These are phyloP conservation scores for Elephas maximus DNA, from an alignment of 2,113 vertebrate species.

Conservation along the genomic window DNA sequence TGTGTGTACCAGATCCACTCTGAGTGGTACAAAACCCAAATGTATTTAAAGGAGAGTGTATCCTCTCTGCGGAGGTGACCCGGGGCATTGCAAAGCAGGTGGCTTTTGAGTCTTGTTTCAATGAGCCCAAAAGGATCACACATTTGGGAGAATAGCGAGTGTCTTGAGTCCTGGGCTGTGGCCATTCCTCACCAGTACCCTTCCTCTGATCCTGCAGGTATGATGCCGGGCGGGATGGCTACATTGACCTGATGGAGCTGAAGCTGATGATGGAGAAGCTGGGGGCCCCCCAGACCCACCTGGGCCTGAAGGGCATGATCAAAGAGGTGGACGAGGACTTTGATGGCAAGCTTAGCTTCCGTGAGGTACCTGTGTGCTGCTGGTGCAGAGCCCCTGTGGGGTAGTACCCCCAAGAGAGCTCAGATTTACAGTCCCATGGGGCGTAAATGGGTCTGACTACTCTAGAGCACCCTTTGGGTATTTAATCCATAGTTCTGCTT, in stretches of 20 bases:
- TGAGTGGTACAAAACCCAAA: not conserved
- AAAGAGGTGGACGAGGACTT: conserved; percentile 92
- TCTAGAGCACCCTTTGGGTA: not conserved
- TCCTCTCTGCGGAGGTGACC: not conserved
- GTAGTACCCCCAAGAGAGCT: rapidly evolving
- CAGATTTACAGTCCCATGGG: not conserved
- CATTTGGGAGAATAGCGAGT: rapidly evolving
- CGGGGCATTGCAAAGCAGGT: not conserved
- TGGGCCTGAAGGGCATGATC: conserved; percentile 91
- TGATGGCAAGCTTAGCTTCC: conserved; percentile 90
- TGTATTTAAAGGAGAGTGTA: not conserved
- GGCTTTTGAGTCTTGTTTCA: not conserved
- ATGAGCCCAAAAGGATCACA: not conserved
- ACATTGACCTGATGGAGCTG: conserved; percentile 91
- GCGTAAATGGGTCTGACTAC: not conserved
- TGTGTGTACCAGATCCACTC: rapidly evolving
- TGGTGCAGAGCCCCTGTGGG: rapidly evolving
- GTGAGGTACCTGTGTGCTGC: conserved; percentile 84
- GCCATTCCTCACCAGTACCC: rapidly evolving
- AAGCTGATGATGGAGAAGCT: conserved; percentile 93
- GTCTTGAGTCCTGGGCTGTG: not conserved
- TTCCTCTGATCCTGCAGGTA: conserved; percentile 81
- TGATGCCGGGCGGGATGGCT: conserved; percentile 89
- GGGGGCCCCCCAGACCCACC: conserved; percentile 90
- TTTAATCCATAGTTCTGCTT: not conserved